Evolutionary conservation across 2,797 vertebrate genomes (phyloP).

Genomic region (Sebastes hubbsi): DNA sequence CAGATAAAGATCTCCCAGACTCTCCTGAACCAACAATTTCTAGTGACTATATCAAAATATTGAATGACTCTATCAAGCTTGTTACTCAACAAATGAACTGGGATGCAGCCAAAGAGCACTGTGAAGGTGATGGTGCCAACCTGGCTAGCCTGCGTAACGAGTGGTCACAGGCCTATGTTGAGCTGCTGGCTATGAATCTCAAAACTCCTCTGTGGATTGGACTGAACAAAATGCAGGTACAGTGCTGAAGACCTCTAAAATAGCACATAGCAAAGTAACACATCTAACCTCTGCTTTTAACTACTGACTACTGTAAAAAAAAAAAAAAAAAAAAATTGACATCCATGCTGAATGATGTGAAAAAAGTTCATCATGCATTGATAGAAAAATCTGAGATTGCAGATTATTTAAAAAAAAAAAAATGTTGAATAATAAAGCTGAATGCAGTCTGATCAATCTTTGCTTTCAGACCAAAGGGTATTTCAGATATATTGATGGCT

Average conservation of each 20-base stretch:
- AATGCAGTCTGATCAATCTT: neutral
- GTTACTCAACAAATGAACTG: slow-evolving; percentile 80
- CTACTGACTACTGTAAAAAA: neutral
- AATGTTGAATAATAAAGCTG: neutral
- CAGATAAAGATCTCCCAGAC: slow-evolving; percentile 8
- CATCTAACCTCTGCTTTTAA: neutral
- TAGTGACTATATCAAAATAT: slow-evolving; percentile 64
- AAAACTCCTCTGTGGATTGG: slow-evolving; percentile 85
- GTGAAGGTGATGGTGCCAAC: slow-evolving; percentile 66
- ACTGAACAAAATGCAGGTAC: slow-evolving; percentile 86
- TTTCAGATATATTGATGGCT: slow-evolving; percentile 86
- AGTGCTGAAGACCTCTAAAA: neutral
- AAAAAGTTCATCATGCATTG: neutral
- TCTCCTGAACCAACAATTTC: slow-evolving; percentile 48
- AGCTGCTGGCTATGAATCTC: slow-evolving; percentile 72
- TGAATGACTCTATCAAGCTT: slow-evolving; percentile 81
- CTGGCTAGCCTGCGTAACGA: slow-evolving; percentile 81
- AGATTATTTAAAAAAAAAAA: neutral
- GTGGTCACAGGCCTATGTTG: slow-evolving; percentile 76
- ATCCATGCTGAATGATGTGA: neutral
- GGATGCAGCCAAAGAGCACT: slow-evolving; percentile 78
- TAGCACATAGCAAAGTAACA: neutral
- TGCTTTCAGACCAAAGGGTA: slow-evolving; percentile 78
- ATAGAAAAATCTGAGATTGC: neutral
- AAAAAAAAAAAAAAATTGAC: too few relatives aligned